Base-by-base conservation (phyloP, 2,113 vertebrate genomes). In the Thunnus maccoyii region DNA sequence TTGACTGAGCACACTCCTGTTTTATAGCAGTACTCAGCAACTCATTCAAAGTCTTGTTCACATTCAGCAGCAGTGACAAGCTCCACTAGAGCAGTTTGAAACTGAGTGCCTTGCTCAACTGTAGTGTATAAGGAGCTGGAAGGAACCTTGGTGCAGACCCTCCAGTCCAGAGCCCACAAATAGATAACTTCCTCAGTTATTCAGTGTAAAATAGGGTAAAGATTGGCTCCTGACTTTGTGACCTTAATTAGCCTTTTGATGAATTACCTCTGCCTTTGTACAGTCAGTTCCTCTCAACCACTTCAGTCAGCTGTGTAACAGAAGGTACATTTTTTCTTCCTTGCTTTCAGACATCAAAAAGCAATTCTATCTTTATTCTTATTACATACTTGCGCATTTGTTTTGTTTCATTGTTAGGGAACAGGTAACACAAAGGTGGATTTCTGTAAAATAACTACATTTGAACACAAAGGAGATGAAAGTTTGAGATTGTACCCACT, bases 191-290 rank as follows among this genome's bases (percentile, higher is more conserved):
- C 57, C 30, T 76, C n/a, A 32, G 63, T 76, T 66, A 77, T 69
- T 68, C 55, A 22, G 25, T 47, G n/a, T 68, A 81, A 79, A 87
- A 66, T 52, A 65, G 15, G 65, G 65, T 69, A 78, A 87, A 85
- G 51, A 67, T 87, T 78, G 50, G 41, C 54, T 77, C 44, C 72
- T 68, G 73, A 80, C 25, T 76, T 50, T 15, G 27, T 85, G 50
- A 83, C 85, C 27, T 69, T 72, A 72, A 76, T 88, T 81, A 84
- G 22, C 73, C 75, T 79, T 84, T 81, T 83, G 76, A 88, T 76
- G 52, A 80, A 83, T 80, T 25, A 75, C 72, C 58, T 65, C 67
- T 46, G 58, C 50, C 41, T 71, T 83, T 55, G 54, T 44, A 48
- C 54, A 58, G 30, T 72, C 44, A 44, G 48, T 64, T 54, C 64